phyloP scores from a whole-genome alignment of 2,888 invertebrate species.

The Cenopis cana region DNA sequence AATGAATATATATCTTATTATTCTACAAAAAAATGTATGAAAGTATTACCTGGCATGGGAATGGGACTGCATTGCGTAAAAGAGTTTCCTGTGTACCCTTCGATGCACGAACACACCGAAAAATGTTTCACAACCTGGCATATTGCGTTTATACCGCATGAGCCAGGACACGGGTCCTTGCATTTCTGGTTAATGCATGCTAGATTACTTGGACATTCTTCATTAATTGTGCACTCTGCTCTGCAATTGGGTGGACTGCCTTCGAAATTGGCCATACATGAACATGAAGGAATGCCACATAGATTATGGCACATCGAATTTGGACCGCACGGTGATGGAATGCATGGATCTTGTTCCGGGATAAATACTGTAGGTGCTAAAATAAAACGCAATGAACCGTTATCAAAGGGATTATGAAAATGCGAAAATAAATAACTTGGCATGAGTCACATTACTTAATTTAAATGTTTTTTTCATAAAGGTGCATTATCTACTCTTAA shows the following conservation, averaged over 20 bases:
- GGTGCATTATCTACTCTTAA: neutral
- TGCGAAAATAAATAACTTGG: neutral
- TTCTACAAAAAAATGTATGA: too few relatives aligned
- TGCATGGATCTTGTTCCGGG: slow-evolving; percentile 84
- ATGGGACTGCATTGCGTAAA: slow-evolving; percentile 81
- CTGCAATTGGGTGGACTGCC: slow-evolving; percentile 89
- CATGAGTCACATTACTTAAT: too few relatives aligned
- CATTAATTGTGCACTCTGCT: slow-evolving; percentile 88
- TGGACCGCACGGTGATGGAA: slow-evolving; percentile 88
- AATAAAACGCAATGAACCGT: slow-evolving; percentile 17
- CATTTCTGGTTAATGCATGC: slow-evolving; percentile 89
- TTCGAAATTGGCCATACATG: slow-evolving; percentile 86
- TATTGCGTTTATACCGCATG: slow-evolving; percentile 86
- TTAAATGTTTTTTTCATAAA: too few relatives aligned
- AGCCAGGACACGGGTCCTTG: slow-evolving; percentile 88
- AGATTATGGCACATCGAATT: slow-evolving; percentile 86
- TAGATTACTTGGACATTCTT: slow-evolving; percentile 87
- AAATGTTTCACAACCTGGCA: slow-evolving; percentile 87
- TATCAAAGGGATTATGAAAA: neutral
- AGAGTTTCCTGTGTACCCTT: slow-evolving; percentile 86
- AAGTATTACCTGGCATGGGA: slow-evolving; percentile 67
- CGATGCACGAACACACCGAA: slow-evolving; percentile 86
- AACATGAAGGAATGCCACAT: slow-evolving; percentile 85
- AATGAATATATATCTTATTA: neutral
- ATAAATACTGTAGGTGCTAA: slow-evolving; percentile 65